These are phyloP conservation scores for Urophycis tenuis DNA, from an alignment of 2,797 vertebrate species.

Conservation along the genomic window DNA sequence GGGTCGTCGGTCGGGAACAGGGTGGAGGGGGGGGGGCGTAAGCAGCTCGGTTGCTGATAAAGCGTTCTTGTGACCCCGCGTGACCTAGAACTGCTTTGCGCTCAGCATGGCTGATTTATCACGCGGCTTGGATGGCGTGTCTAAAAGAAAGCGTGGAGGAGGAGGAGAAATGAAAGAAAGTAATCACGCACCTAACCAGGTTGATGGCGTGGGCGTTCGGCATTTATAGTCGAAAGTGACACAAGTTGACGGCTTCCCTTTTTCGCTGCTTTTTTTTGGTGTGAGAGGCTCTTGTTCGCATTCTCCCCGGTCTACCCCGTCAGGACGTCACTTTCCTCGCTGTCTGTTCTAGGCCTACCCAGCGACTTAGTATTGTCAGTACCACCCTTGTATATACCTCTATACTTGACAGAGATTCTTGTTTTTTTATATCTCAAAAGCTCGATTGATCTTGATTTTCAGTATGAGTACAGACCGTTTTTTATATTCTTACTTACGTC, in stretches of 20 bases:
- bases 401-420: too few species aligned
- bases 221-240: slow-evolving; percentile 11
- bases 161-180: too few species aligned
- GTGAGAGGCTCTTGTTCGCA: background rate
- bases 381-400: background rate
- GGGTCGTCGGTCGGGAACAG: background rate
- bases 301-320: background rate
- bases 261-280: too few species aligned
- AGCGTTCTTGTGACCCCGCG: slow-evolving; percentile 31
- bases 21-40: background rate
- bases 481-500: too few species aligned
- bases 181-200: slow-evolving; percentile 51
- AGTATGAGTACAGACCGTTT: too few species aligned
- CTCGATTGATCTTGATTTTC: too few species aligned
- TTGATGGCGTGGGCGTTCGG: slow-evolving; percentile 22
- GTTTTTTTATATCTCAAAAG: too few species aligned
- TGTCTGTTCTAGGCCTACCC: background rate
- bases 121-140: slow-evolving; percentile 5
- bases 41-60: slow-evolving; percentile 22
- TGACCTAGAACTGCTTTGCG: slow-evolving; percentile 31
- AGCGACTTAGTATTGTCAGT: background rate
- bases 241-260: background rate
- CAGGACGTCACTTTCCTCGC: background rate
- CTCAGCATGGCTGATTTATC: slow-evolving; percentile 53
- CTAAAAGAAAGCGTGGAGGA: slow-evolving; percentile 48